A percentile compares a stretch with the other conserved stretches of the same genome.
Conservation (phyloP, 1,140 invertebrate species). For the Bombus waltoni region DNA sequence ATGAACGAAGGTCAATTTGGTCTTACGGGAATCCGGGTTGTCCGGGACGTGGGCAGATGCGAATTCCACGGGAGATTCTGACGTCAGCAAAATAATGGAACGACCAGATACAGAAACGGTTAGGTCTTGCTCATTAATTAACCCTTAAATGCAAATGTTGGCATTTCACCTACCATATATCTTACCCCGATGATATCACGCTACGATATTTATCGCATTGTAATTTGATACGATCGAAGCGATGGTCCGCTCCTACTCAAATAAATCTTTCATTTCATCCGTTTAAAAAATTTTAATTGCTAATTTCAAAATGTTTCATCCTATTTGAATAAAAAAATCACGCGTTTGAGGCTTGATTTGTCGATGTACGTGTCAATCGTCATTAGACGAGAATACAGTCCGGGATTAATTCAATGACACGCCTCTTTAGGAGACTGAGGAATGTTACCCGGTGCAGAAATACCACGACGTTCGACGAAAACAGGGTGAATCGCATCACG, state of each 20-base stretch:
- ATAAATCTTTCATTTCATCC: too few species aligned
- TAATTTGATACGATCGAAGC: not conserved
- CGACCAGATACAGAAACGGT: slow-evolving; percentile 33
- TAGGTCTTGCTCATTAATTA: not conserved
- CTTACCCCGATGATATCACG: not conserved
- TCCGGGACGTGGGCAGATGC: not conserved
- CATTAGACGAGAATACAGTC: too few species aligned
- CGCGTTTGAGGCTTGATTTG: too few species aligned
- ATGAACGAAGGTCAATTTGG: slow-evolving; percentile 35
- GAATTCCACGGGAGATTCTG: not conserved
- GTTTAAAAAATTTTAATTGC: too few species aligned
- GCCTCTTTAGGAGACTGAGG: slow-evolving; percentile 26
- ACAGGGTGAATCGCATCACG: not conserved
- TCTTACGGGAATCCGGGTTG: slow-evolving; percentile 27
- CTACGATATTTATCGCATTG: not conserved
- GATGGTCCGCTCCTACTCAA: too few species aligned
- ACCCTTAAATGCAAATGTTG: not conserved
- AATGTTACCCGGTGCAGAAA: slow-evolving; percentile 35
- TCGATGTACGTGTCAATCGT: too few species aligned
- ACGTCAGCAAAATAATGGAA: not conserved
- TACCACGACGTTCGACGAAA: slow-evolving; percentile 6
- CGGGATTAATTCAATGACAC: not conserved
- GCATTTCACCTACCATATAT: not conserved
- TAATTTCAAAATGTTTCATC: too few species aligned
- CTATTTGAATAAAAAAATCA: too few species aligned